Base-by-base conservation (phyloP, 30 jellyfish, hydroid and myxozoan species). In the Nemopilema nomurai region DNA sequence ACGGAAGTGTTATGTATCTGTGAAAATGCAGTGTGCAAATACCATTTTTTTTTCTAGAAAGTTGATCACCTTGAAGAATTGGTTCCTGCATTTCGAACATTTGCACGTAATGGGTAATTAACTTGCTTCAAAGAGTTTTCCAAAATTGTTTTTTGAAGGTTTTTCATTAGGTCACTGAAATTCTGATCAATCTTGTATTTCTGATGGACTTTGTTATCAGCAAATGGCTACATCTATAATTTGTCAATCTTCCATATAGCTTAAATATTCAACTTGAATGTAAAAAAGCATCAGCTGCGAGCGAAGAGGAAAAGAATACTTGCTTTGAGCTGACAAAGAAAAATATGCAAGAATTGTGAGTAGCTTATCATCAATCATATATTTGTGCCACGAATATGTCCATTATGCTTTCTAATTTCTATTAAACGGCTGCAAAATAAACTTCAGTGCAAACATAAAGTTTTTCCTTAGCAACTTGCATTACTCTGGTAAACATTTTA, bases 261-360 rank as follows among this genome's bases (percentile, higher is more conserved):
- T 51, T 90, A 6, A 51, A 75, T 29, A 51, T 90, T 6, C 52
- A 19, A 0, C 27, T 90, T 31, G 84, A 74, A 0, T 86, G 98
- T 71, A 86, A 82, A 65, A 81, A 66, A 50, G 75, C 87, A 16
- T 51, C 82, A 57, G 76, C 65, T 18, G 63, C 90, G 77, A 66
- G 88, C 20, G 74, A 32, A 63, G 94, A 92, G 3, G 96, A 82
- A 68, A 69, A 72, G 32, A 79, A 87, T 51, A 3, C 52, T 64
- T 91, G 88, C 7, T 86, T 80, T 66, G 74, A 65, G 0, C 24
- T 92, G 32, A 92, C 93, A 27, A 87, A 92, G 71, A 84, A 53
- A 19, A 92, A 92, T 69, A 92, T 92, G 98, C 76, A 75, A 25
- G 63, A 64, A n/a, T 50, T 74, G 94, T 92, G 51, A 81, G 96